Evolutionary conservation across 2,888 invertebrate species (phyloP).

Genomic region (Hirtodrosophila cameraria): DNA sequence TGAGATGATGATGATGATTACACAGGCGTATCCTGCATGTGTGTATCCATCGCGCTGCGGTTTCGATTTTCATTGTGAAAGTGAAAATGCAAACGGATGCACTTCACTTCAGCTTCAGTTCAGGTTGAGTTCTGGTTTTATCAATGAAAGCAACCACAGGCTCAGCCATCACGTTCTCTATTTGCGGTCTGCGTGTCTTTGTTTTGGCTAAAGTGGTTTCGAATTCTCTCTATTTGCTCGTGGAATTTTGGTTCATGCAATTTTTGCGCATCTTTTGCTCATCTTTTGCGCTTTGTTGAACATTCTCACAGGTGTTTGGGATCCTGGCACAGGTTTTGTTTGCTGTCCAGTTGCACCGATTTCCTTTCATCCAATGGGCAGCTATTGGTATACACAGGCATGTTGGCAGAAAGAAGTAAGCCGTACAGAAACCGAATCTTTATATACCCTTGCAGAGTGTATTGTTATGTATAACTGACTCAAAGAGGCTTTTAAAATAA

Average conservation of each 20-base stretch:
- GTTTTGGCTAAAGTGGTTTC: slow-evolving; percentile 69
- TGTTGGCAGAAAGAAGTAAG: no score
- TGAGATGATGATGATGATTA: slow-evolving; percentile 40
- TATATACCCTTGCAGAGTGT: no score
- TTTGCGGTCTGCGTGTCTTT: slow-evolving; percentile 58
- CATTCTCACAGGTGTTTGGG: slow-evolving; percentile 69
- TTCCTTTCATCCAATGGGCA: slow-evolving; percentile 30
- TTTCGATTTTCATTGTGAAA: slow-evolving; percentile 79
- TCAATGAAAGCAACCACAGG: slow-evolving; percentile 31
- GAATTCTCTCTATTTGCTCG: slow-evolving; percentile 53
- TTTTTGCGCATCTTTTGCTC: slow-evolving; percentile 71
- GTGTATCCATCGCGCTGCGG: slow-evolving; percentile 52
- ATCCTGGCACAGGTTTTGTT: slow-evolving; percentile 48
- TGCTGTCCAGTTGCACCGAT: slow-evolving; percentile 60
- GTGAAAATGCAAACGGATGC: slow-evolving; percentile 78
- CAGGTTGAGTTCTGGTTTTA: slow-evolving; percentile 22
- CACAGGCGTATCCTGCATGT: slow-evolving; percentile 69
- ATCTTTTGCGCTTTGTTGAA: slow-evolving; percentile 69
- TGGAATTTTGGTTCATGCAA: slow-evolving; percentile 62
- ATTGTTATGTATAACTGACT: no score
- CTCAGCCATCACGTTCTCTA: slow-evolving; percentile 23
- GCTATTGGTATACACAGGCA: neutral
- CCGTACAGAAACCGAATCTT: no score
- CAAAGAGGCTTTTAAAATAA: no score
- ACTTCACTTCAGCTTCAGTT: slow-evolving; percentile 45